Percentiles rank a stretch among this genome's conserved stretches.
Conservation (phyloP, 2,888 invertebrate genomes). For the Pollenia labialis region DNA sequence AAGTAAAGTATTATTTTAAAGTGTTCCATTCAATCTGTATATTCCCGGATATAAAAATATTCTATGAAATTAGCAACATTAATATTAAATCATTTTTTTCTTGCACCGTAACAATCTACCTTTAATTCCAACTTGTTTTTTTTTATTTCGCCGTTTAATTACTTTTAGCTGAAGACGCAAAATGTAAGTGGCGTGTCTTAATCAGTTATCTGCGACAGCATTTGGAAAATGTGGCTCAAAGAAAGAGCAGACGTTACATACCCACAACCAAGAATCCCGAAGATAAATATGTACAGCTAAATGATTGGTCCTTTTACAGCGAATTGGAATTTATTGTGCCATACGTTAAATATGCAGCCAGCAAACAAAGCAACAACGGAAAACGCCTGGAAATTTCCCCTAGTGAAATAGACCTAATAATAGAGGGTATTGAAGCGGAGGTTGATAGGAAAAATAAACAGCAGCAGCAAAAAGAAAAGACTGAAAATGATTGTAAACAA, state of each 20-base stretch:
- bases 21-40: no score
- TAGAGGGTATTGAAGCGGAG: conserved; percentile 48
- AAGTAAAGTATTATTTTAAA: no score
- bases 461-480: not conserved
- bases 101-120: not conserved
- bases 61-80: no score
- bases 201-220: conserved; percentile 67
- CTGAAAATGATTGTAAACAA: conserved; percentile 24
- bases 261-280: conserved; percentile 69
- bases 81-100: no score
- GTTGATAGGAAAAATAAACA: not conserved
- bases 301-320: conserved; percentile 72
- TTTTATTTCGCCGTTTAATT: conserved; percentile 3
- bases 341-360: conserved; percentile 61
- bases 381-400: conserved; percentile 39
- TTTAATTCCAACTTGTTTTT: not conserved
- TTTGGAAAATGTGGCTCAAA: conserved; percentile 66
- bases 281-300: conserved; percentile 70
- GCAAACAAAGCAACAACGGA: conserved; percentile 31
- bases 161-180: conserved; percentile 70
- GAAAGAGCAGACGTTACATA: conserved; percentile 68
- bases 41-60: no score
- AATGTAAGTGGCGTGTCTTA: conserved; percentile 72
- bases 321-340: conserved; percentile 73
- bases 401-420: conserved; percentile 58